A percentile compares a stretch with the other conserved stretches of the same genome.
Evolutionary conservation across 2,888 invertebrate species (phyloP).

Genomic region (Volucella zonaria): DNA sequence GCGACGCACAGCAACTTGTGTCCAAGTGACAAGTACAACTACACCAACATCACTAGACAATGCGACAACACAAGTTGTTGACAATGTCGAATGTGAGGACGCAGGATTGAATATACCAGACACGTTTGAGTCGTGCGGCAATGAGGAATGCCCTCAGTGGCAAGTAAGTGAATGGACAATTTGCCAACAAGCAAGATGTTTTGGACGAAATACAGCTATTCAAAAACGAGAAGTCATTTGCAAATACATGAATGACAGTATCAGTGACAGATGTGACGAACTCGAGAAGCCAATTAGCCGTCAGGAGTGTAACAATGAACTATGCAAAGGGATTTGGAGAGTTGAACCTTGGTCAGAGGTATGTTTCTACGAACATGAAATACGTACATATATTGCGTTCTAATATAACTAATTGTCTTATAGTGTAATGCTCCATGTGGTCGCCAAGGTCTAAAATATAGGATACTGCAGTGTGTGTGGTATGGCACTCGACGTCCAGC

Average conservation of each 20-base stretch:
- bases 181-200: conserved; percentile 89
- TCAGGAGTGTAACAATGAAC: conserved; percentile 91
- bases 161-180: conserved; percentile 87
- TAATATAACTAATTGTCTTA: conserved; percentile 75
- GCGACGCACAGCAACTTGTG: conserved; percentile 79
- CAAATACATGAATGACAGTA: conserved; percentile 83
- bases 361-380: conserved; percentile 75
- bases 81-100: conserved; percentile 87
- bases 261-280: conserved; percentile 85
- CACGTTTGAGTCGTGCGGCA: conserved; percentile 87
- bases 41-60: conserved; percentile 82
- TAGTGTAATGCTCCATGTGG: conserved; percentile 95
- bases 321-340: conserved; percentile 95
- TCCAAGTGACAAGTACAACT: conserved; percentile 73
- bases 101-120: conserved; percentile 87
- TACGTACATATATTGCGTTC: conserved; percentile 17
- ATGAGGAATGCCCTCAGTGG: conserved; percentile 89
- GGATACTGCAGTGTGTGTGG: conserved; percentile 97
- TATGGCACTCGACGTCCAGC: conserved; percentile 91
- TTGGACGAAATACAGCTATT: conserved; percentile 89
- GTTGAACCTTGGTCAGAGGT: conserved; percentile 97
- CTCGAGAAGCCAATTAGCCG: conserved; percentile 89
- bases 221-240: conserved; percentile 86
- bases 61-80: conserved; percentile 84
- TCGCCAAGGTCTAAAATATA: conserved; percentile 91